These are phyloP conservation scores for Baronia brevicornis DNA, from an alignment of 2,888 invertebrate genomes.

Conservation along the genomic window DNA sequence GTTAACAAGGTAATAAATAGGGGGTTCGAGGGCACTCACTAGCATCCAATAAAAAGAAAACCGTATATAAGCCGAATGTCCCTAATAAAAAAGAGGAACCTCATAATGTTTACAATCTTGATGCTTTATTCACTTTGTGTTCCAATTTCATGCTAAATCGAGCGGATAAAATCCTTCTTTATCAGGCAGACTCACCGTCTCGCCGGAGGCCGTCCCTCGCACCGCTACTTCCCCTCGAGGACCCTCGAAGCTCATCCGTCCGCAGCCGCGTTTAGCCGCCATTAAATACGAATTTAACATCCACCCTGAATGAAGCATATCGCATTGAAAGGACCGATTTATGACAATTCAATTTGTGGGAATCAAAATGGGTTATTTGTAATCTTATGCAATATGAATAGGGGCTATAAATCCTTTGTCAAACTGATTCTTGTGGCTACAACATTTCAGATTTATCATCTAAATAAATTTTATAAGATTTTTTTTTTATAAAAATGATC, in stretches of 20 bases:
- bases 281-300: conserved; percentile 63
- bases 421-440: neutral
- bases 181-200: conserved; percentile 71
- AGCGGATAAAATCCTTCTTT: conserved; percentile 72
- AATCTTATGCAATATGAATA: neutral
- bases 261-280: conserved; percentile 48
- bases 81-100: conserved; percentile 69
- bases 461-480: neutral
- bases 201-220: conserved; percentile 34
- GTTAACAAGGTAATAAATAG: conserved; percentile 73
- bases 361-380: conserved; percentile 28
- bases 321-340: conserved; percentile 52
- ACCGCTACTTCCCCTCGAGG: conserved; percentile 20
- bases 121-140: conserved; percentile 76
- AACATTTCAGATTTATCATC: neutral
- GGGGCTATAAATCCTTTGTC: too few species aligned
- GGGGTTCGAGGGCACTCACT: conserved; percentile 49
- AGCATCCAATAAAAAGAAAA: conserved; percentile 66
- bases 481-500: neutral
- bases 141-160: conserved; percentile 76
- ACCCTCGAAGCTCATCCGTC: conserved; percentile 23
- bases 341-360: conserved; percentile 57
- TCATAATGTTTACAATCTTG: conserved; percentile 75
- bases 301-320: conserved; percentile 52
- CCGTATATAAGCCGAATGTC: conserved; percentile 68